Conservation (phyloP, 2,888 invertebrate genomes). For the Selenia dentaria region DNA sequence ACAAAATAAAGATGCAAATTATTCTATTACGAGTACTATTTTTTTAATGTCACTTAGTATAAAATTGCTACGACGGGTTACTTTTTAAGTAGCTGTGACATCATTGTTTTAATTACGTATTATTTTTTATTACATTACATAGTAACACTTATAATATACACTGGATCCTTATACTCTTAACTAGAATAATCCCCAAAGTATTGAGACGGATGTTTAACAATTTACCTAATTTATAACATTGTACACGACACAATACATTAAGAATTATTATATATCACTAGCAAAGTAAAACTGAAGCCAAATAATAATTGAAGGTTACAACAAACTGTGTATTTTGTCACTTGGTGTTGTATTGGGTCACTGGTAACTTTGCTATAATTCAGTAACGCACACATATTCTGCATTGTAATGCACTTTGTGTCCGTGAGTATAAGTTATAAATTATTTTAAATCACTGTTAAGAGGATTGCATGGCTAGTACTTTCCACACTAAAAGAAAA, state of each 20-base stretch:
- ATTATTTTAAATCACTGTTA: too few relatives aligned
- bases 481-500: too few relatives aligned
- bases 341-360: constrained; percentile 13
- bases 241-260: constrained; percentile 45
- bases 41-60: constrained; percentile 23
- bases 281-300: constrained; percentile 70
- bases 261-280: constrained; percentile 49
- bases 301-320: constrained; percentile 37
- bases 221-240: constrained; percentile 43
- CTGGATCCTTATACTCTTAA: constrained; percentile 48
- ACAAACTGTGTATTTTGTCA: constrained; percentile 14
- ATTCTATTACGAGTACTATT: background rate
- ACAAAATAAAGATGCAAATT: background rate
- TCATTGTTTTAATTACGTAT: constrained; percentile 37
- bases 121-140: constrained; percentile 45
- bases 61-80: constrained; percentile 21
- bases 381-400: too few relatives aligned
- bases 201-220: constrained; percentile 36
- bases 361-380: too few relatives aligned
- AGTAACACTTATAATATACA: constrained; percentile 55
- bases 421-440: too few relatives aligned
- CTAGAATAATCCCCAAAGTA: constrained; percentile 45
- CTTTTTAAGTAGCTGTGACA: constrained; percentile 33
- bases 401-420: too few relatives aligned
- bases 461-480: too few relatives aligned